phyloP scores from a whole-genome alignment of 2,797 vertebrate genomes.

The Epinephelus awoara region DNA sequence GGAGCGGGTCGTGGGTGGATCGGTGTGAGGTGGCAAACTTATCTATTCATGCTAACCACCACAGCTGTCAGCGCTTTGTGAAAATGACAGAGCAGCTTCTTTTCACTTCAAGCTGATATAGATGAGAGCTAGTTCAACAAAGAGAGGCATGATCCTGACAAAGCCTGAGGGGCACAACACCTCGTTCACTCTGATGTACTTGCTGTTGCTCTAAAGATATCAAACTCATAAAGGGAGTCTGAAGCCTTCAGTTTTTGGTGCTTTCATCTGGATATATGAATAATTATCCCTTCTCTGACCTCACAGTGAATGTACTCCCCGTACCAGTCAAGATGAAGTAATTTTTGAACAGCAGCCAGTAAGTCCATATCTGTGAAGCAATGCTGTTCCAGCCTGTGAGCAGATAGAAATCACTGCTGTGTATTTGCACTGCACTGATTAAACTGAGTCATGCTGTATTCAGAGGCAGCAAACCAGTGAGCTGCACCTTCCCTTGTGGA shows the following conservation, averaged over 20 bases:
- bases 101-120: conserved; percentile 19
- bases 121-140: conserved; percentile 24
- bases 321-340: conserved; percentile 31
- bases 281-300: conserved; percentile 6
- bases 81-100: conserved; percentile 22
- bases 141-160: conserved; percentile 13
- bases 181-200: conserved; percentile 3
- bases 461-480: conserved; percentile 25
- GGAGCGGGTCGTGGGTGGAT: neutral
- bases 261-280: conserved; percentile 20
- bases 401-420: conserved; percentile 25
- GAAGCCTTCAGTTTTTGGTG: conserved; percentile 4
- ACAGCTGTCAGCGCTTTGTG: conserved; percentile 24
- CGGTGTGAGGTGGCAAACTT: conserved; percentile 17
- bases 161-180: conserved; percentile 5
- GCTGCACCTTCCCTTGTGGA: neutral
- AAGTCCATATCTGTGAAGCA: conserved; percentile 26
- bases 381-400: conserved; percentile 18
- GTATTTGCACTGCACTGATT: conserved; percentile 17
- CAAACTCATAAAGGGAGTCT: conserved; percentile 38
- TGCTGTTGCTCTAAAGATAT: conserved; percentile 29
- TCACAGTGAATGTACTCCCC: neutral
- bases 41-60: conserved; percentile 28
- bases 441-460: conserved; percentile 32
- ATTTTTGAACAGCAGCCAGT: conserved; percentile 44